Evolutionary conservation across 2,888 invertebrate genomes (phyloP).

Genomic region (Xylota sylvarum): DNA sequence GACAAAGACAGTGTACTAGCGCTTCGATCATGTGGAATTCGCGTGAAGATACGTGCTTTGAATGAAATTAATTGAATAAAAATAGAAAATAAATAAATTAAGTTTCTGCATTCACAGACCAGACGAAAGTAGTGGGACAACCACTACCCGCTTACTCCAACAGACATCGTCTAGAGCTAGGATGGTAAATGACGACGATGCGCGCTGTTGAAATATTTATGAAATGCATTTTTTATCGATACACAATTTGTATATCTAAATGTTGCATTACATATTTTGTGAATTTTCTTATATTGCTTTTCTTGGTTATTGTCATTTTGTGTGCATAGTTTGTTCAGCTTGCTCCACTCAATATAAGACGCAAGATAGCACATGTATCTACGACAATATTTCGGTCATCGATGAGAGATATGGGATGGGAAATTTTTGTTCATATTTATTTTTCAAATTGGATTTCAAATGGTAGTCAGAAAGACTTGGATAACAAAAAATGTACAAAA

Average conservation of each 20-base stretch:
- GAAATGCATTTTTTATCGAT: constrained; percentile 21
- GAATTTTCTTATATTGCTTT: no score
- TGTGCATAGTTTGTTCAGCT: no score
- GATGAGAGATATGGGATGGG: no score
- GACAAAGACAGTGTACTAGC: constrained; percentile 24
- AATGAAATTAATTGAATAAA: constrained; percentile 42
- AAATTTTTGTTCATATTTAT: no score
- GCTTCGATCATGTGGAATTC: constrained; percentile 42
- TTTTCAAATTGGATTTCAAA: no score
- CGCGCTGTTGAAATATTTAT: constrained; percentile 30
- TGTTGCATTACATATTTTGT: not conserved
- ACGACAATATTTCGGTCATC: not conserved
- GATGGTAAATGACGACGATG: constrained; percentile 14
- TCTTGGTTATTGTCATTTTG: no score
- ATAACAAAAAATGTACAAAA: no score
- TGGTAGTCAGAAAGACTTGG: no score
- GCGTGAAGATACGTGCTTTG: constrained; percentile 45
- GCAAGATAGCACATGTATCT: no score
- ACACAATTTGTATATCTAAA: not conserved
- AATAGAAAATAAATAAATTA: constrained; percentile 16
- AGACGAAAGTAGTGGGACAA: constrained; percentile 33
- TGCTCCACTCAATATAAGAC: no score
- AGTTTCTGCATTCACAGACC: constrained; percentile 27
- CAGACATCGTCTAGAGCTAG: not conserved
- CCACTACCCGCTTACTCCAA: not conserved